A percentile compares a stretch with the other conserved stretches of the same genome.
Evolutionary conservation across 2,797 vertebrate species (phyloP).

Genomic region (Orientallactaga sibirica): DNA sequence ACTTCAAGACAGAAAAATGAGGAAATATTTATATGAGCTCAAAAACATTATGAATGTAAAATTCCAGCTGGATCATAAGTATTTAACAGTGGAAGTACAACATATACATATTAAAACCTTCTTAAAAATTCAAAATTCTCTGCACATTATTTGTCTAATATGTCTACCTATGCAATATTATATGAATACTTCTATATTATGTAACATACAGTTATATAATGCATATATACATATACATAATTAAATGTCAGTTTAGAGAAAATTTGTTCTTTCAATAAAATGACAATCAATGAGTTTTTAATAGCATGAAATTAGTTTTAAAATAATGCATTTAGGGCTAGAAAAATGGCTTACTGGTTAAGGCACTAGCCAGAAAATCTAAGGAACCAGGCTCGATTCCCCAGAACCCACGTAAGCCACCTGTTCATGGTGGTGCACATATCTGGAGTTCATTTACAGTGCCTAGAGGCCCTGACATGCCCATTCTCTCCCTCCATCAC

Average conservation of each 20-base stretch:
- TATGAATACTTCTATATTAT: background rate
- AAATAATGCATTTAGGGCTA: background rate
- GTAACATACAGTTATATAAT: background rate
- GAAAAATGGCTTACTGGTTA: too few relatives aligned
- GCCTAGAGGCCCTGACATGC: too few relatives aligned
- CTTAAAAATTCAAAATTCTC: background rate
- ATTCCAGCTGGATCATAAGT: background rate
- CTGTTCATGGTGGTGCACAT: too few relatives aligned
- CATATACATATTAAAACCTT: background rate
- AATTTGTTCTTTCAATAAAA: background rate
- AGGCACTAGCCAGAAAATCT: too few relatives aligned
- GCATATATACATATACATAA: too few relatives aligned
- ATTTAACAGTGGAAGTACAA: background rate
- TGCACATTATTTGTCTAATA: background rate
- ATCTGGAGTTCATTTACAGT: too few relatives aligned
- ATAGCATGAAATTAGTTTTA: background rate
- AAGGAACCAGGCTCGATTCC: too few relatives aligned
- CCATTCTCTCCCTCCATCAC: too few relatives aligned
- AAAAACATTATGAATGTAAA: background rate
- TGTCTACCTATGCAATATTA: background rate
- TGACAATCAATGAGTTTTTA: constrained; percentile 12
- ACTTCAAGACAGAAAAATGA: background rate
- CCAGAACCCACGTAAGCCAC: too few relatives aligned
- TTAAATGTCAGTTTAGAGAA: background rate
- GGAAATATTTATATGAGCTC: background rate